Conservation (phyloP, 2,113 vertebrate genomes). For the Heterochromis multidens region DNA sequence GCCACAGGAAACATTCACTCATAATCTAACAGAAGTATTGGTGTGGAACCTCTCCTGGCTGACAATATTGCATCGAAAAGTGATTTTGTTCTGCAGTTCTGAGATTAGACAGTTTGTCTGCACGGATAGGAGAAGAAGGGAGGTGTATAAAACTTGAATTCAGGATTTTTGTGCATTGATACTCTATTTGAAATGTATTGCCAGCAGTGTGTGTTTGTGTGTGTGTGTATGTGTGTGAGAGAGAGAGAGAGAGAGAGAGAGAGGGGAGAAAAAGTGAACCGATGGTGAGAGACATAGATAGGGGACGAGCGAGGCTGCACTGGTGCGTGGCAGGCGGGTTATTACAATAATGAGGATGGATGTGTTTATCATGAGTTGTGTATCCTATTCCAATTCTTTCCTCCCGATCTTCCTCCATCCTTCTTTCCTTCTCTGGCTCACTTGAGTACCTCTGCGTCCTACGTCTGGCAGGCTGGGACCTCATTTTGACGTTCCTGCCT, state of each 20-base stretch:
- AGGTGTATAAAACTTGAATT: slow-evolving; percentile 25
- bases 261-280: neutral
- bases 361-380: slow-evolving; percentile 68
- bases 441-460: slow-evolving; percentile 41
- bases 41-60: slow-evolving; percentile 40
- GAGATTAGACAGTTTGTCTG: slow-evolving; percentile 35
- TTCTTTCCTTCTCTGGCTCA: slow-evolving; percentile 18
- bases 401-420: slow-evolving; percentile 2
- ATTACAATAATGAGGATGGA: slow-evolving; percentile 72
- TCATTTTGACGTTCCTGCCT: slow-evolving; percentile 5
- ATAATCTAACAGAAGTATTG: slow-evolving; percentile 41
- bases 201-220: neutral
- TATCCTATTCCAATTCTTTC: slow-evolving; percentile 46
- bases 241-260: neutral
- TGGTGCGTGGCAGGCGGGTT: slow-evolving; percentile 53
- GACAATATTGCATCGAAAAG: slow-evolving; percentile 24
- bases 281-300: slow-evolving; percentile 23
- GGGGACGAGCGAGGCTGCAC: slow-evolving; percentile 27
- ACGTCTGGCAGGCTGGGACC: slow-evolving; percentile 29
- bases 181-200: slow-evolving; percentile 32
- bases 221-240: neutral
- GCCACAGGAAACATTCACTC: slow-evolving; percentile 43
- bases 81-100: slow-evolving; percentile 42
- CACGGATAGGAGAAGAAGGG: neutral
- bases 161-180: slow-evolving; percentile 1